phyloP scores from a whole-genome alignment of 2,113 vertebrate genomes.

The Brienomyrus brachyistius region DNA sequence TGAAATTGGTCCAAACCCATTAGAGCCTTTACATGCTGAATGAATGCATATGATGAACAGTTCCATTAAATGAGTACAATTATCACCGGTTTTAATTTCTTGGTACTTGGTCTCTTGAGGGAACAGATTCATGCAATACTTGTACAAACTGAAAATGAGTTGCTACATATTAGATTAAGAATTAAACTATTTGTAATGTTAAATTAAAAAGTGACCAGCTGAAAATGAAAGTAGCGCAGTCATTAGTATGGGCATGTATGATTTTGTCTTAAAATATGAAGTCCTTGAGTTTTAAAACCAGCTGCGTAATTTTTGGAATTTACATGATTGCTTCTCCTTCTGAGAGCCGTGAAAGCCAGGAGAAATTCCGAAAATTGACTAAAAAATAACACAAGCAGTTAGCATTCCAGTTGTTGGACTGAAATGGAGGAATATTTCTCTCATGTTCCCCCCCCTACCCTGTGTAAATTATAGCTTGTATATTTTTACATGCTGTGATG shows the following conservation, averaged over 20 bases:
- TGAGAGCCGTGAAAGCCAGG: background rate
- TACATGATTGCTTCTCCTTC: background rate
- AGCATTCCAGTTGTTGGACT: background rate
- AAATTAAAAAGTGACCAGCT: background rate
- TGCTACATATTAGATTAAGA: background rate
- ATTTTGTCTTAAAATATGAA: background rate
- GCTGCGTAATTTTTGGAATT: background rate
- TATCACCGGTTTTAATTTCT: background rate
- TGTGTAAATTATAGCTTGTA: background rate
- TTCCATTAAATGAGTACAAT: background rate
- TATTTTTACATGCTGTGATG: background rate
- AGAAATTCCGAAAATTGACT: background rate
- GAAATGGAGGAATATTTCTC: background rate
- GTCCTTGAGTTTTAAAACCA: background rate
- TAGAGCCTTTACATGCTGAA: background rate
- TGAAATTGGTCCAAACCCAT: background rate
- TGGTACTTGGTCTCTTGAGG: background rate
- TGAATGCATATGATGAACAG: background rate
- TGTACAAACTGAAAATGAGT: background rate
- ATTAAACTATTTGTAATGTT: background rate
- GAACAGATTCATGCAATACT: background rate
- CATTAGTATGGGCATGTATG: background rate
- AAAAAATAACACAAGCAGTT: background rate
- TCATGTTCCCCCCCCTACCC: background rate
- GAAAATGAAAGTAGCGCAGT: background rate